Evolutionary conservation across 2,888 invertebrate species (phyloP).

Genomic region (Steromphala cineraria): DNA sequence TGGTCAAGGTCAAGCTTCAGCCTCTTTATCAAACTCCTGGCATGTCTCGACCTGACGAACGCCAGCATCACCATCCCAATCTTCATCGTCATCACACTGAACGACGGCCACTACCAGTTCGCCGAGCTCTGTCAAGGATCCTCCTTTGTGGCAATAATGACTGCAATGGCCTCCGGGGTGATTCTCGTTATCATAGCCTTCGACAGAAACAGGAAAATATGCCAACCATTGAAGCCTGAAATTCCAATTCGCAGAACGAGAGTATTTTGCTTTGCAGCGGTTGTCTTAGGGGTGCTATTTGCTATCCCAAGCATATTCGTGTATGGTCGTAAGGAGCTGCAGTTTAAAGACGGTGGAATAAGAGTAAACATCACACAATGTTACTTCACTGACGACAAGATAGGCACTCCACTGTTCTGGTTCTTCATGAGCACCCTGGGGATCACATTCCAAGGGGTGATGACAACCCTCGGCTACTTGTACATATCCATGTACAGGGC

Average conservation of each 20-base stretch:
- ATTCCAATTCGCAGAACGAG: not conserved
- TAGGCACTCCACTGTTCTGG: not conserved
- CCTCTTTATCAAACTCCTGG: slow-evolving; percentile 21
- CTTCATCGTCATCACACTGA: not conserved
- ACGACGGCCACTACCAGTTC: not conserved
- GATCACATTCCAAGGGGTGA: not conserved
- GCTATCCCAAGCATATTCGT: slow-evolving; percentile 4
- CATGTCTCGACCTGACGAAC: slow-evolving; percentile 17
- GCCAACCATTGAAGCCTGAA: slow-evolving; percentile 13
- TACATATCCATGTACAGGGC: slow-evolving; percentile 22
- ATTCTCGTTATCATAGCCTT: slow-evolving; percentile 9
- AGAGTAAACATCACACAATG: slow-evolving; percentile 17
- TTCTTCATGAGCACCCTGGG: not conserved
- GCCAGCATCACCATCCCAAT: slow-evolving; percentile 4
- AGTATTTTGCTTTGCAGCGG: not conserved
- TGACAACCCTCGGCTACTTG: not conserved
- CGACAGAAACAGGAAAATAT: slow-evolving; percentile 17
- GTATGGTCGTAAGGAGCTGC: not conserved
- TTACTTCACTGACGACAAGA: slow-evolving; percentile 1
- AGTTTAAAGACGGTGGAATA: not conserved
- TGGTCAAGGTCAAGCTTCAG: slow-evolving; percentile 12
- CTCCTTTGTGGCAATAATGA: slow-evolving; percentile 7
- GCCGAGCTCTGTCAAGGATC: not conserved
- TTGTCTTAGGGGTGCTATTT: not conserved
- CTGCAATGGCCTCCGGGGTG: slow-evolving; percentile 14